phyloP scores from a whole-genome alignment of 2,113 vertebrate species.

The Gavialis gangeticus region DNA sequence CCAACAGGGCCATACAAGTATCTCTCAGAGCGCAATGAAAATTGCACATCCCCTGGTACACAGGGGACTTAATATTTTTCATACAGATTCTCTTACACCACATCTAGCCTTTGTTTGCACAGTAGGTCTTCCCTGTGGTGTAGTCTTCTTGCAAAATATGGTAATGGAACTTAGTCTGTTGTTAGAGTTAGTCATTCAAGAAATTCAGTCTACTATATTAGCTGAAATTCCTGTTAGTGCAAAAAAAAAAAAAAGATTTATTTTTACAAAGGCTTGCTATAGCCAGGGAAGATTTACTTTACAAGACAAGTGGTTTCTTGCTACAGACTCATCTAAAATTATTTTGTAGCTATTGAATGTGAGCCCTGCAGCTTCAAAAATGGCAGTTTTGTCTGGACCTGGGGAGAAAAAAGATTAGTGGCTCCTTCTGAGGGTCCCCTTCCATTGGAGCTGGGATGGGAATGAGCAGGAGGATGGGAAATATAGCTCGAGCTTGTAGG shows the following conservation, averaged over 20 bases:
- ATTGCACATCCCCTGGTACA: conserved; percentile 65
- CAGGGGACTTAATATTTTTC: conserved; percentile 73
- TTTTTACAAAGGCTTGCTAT: not conserved
- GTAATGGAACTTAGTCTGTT: not conserved
- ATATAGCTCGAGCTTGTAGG: not conserved
- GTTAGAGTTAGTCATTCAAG: not conserved
- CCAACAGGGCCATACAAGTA: conserved; percentile 70
- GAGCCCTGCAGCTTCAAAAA: not conserved
- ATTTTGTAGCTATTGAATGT: not conserved
- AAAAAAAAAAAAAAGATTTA: not conserved
- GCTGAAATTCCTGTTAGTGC: not conserved
- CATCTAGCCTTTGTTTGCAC: conserved; percentile 36
- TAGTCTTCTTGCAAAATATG: not conserved
- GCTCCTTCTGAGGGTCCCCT: not conserved
- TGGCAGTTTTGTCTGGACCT: not conserved
- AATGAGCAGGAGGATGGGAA: not conserved
- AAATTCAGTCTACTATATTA: not conserved
- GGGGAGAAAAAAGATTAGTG: not conserved
- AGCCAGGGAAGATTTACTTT: not conserved
- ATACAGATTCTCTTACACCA: conserved; percentile 50
- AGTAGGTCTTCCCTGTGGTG: not conserved
- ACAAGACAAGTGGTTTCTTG: not conserved
- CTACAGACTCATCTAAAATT: not conserved
- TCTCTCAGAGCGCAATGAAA: conserved; percentile 66
- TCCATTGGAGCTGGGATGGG: not conserved